Conservation (phyloP, 1,140 invertebrate species). For the Drosophila melanica region DNA sequence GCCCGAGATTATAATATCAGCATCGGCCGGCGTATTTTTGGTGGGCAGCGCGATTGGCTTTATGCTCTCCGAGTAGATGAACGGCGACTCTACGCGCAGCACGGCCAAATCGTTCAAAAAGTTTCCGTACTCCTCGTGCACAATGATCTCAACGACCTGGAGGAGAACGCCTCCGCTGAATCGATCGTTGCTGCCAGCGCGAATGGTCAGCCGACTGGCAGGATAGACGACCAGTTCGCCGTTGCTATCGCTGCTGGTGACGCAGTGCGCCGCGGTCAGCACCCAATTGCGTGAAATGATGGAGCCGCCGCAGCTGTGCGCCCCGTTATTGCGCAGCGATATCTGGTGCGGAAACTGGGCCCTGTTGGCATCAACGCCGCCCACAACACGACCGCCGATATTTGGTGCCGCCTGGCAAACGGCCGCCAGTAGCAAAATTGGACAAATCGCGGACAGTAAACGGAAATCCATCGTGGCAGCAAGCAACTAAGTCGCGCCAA, state of each 20-base stretch:
- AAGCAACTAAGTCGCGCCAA: background rate
- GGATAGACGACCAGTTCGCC: constrained; percentile 1
- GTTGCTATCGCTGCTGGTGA: constrained; percentile 23
- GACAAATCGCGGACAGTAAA: constrained; percentile 3
- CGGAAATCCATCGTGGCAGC: background rate
- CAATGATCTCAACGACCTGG: constrained; percentile 53
- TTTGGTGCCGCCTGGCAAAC: constrained; percentile 40
- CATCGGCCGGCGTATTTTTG: constrained; percentile 58
- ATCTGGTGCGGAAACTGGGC: constrained; percentile 85
- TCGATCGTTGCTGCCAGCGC: constrained; percentile 59
- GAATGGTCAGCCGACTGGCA: constrained; percentile 37
- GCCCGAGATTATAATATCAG: constrained; percentile 81
- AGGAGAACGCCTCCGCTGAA: constrained; percentile 52
- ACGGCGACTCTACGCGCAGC: constrained; percentile 74
- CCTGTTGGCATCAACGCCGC: constrained; percentile 81
- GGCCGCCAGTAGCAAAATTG: constrained; percentile 2
- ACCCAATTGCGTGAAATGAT: constrained; percentile 85
- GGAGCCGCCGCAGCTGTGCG: constrained; percentile 86
- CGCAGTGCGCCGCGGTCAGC: constrained; percentile 86
- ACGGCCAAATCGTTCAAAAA: constrained; percentile 85
- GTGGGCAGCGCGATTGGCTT: constrained; percentile 71
- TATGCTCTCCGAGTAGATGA: constrained; percentile 77
- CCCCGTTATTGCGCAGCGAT: constrained; percentile 76
- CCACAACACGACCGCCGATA: constrained; percentile 81
- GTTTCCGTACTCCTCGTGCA: constrained; percentile 80